Evolutionary conservation across 1,140 invertebrate species (phyloP).

Genomic region (Cyclina sinensis): DNA sequence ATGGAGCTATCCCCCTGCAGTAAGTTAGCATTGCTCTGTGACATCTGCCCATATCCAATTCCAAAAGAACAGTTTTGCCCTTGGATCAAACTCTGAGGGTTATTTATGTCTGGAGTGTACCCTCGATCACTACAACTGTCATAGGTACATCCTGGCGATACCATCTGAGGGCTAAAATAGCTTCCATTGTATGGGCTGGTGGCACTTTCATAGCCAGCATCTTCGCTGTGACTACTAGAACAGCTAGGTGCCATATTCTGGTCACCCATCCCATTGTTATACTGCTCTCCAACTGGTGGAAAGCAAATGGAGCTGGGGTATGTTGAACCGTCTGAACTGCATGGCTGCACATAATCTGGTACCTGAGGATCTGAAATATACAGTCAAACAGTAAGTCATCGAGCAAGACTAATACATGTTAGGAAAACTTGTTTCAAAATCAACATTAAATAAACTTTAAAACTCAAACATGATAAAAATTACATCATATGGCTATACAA

Average conservation of each 20-base stretch:
- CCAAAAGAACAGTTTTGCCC: conserved; percentile 42
- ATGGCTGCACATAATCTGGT: not conserved
- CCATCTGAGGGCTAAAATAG: conserved; percentile 30
- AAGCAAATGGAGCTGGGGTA: not conserved
- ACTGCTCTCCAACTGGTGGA: not conserved
- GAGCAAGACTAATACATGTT: too few species aligned
- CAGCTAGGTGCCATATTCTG: conserved; percentile 25
- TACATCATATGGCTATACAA: too few species aligned
- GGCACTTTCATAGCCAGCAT: conserved; percentile 56
- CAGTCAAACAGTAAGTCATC: too few species aligned
- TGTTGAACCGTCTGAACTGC: conserved; percentile 6
- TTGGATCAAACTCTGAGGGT: conserved; percentile 10
- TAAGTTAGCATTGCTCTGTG: not conserved
- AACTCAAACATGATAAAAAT: too few species aligned
- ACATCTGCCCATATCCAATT: not conserved
- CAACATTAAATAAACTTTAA: too few species aligned
- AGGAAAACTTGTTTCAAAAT: too few species aligned
- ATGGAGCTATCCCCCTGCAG: not conserved
- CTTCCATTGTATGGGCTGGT: conserved; percentile 40
- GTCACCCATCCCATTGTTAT: not conserved
- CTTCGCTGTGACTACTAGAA: conserved; percentile 36
- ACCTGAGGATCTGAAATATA: conserved; percentile 37
- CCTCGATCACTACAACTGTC: conserved; percentile 3
- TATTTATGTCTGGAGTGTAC: conserved; percentile 10
- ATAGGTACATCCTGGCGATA: conserved; percentile 43